phyloP scores from a whole-genome alignment of 2,888 invertebrate genomes.

The Polydrusus cervinus region DNA sequence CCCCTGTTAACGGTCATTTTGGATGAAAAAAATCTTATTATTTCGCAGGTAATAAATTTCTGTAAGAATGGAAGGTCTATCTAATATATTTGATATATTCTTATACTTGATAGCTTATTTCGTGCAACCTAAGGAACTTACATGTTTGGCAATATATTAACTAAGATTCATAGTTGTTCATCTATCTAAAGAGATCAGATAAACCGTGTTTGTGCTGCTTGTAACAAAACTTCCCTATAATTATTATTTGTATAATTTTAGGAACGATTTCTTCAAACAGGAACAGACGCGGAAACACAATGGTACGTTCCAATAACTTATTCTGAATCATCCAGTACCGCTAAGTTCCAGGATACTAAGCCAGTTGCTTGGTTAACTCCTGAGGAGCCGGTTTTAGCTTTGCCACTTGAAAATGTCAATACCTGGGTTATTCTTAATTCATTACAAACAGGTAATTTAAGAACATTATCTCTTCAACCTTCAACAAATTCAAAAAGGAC shows the following conservation, averaged over 20 bases:
- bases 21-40: slow-evolving; percentile 50
- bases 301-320: slow-evolving; percentile 76
- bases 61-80: not conserved
- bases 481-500: too few relatives aligned
- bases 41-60: slow-evolving; percentile 60
- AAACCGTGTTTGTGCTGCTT: too few relatives aligned
- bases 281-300: slow-evolving; percentile 55
- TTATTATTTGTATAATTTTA: slow-evolving; percentile 37
- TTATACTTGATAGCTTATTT: too few relatives aligned
- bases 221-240: too few relatives aligned
- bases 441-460: slow-evolving; percentile 74
- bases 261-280: slow-evolving; percentile 48
- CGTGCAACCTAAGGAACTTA: too few relatives aligned
- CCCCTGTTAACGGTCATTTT: slow-evolving; percentile 62
- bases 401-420: slow-evolving; percentile 40
- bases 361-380: slow-evolving; percentile 72
- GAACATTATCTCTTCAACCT: not conserved
- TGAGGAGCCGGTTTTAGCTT: slow-evolving; percentile 56
- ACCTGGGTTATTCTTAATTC: slow-evolving; percentile 78
- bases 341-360: slow-evolving; percentile 71
- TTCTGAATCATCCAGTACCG: slow-evolving; percentile 61
- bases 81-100: too few relatives aligned
- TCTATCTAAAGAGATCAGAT: too few relatives aligned
- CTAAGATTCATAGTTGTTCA: too few relatives aligned
- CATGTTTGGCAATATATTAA: too few relatives aligned